These are phyloP conservation scores for Ceuthmochares aereus DNA, from an alignment of 2,113 vertebrate species.

Conservation along the genomic window DNA sequence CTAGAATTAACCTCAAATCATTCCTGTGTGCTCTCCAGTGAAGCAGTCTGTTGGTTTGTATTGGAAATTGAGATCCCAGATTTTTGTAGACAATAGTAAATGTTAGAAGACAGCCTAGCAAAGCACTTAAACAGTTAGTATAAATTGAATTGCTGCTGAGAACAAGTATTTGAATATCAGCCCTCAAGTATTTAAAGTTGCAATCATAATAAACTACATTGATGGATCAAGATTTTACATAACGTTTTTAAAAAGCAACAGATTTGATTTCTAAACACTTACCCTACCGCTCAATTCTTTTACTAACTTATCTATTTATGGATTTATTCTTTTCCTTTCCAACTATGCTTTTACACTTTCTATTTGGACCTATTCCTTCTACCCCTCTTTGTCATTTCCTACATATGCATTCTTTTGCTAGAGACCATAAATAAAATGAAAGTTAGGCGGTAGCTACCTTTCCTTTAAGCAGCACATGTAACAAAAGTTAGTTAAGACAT, in stretches of 20 bases:
- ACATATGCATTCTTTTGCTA: background rate
- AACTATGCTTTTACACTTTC: background rate
- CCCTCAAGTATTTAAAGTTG: background rate
- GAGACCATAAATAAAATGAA: background rate
- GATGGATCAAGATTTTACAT: background rate
- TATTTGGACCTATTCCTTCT: background rate
- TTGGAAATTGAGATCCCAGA: conserved; percentile 5
- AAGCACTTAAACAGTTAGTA: background rate
- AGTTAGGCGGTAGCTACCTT: background rate
- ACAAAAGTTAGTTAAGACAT: background rate
- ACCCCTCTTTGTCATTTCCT: background rate
- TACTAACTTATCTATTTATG: background rate
- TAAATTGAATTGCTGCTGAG: background rate
- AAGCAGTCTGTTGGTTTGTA: background rate
- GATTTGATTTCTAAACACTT: background rate
- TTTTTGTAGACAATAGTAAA: background rate
- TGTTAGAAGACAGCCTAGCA: background rate
- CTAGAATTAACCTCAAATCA: background rate
- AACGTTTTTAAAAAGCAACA: background rate
- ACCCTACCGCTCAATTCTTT: background rate
- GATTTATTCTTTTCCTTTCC: background rate
- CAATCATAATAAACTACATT: background rate
- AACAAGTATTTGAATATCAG: background rate
- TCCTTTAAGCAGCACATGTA: background rate
- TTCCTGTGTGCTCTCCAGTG: background rate